Base-by-base conservation (phyloP, 2,888 invertebrate species). In the Pristionchus arcanus region DNA sequence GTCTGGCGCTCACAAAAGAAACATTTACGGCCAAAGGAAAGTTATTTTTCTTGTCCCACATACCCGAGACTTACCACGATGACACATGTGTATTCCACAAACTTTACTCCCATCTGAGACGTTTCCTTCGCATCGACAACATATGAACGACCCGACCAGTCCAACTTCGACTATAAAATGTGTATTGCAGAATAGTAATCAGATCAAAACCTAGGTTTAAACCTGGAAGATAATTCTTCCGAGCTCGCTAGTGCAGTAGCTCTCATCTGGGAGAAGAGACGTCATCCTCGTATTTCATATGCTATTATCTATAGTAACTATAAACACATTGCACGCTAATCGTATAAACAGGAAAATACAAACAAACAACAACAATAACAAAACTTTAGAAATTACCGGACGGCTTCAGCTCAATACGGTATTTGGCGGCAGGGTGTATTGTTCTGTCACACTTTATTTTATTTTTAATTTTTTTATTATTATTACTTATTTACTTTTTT, bases 181-280 rank as follows among this genome's bases (percentile, higher is more conserved):
- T 25, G 28, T 19, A 53, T 0, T 19, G 31, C 42, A 42, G 37
- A 28, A 19, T 19, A 21, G 16, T n/a, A 63, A 34, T 13, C 16
- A 87, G 15, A 37, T 19, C 2, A 28, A 21, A 34, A 87, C 87
- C 71, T 91, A 87, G 15, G 34, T 19, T 7, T 11, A 21, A 34
- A 87, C 87, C 71, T 91, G 91, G 74, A 91, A 93, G 19, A 92
- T 59, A 19, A 92, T 90, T n/a, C 90, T 68, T 25, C 92, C 92
- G 28, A 93, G 37, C 28, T 92, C 91, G 59, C 90, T 91, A 1
- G 92, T 93, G 77, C 92, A 93, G 83, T 91, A 91, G 88, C 91
- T 91, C 53, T 91, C 92, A 92, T 93, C 92, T 28, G 92, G 92
- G 89, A 92, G 91, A 42, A 93, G 87, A 28, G 91, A 90, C 63